Evolutionary conservation across 2,113 vertebrate genomes (phyloP).

Genomic region (Sinocyclocheilus grahami): DNA sequence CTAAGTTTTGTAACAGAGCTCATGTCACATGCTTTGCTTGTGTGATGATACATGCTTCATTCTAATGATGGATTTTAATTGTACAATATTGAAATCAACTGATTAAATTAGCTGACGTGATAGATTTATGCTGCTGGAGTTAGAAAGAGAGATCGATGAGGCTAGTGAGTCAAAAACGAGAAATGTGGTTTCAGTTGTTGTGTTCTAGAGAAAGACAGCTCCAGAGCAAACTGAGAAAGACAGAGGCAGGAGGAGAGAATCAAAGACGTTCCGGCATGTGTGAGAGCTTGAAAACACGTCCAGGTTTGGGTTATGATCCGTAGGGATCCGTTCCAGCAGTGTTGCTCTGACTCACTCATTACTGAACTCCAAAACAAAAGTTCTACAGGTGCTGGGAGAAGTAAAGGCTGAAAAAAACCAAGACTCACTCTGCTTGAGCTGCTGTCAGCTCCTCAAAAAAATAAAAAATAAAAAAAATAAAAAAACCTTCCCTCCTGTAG

Average conservation of each 20-base stretch:
- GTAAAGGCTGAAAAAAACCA: background rate
- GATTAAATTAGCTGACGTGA: background rate
- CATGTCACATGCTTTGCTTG: background rate
- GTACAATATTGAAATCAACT: background rate
- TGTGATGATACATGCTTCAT: background rate
- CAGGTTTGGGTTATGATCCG: conserved; percentile 28
- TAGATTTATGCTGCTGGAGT: background rate
- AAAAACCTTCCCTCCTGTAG: conserved; percentile 36
- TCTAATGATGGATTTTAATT: conserved; percentile 6
- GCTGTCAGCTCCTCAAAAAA: conserved; percentile 55
- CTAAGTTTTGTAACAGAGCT: background rate
- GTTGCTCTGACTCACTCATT: conserved; percentile 29
- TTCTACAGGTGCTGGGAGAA: conserved; percentile 16
- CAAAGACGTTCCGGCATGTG: conserved; percentile 10
- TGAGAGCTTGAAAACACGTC: background rate
- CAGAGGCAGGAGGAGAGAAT: background rate
- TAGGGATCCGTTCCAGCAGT: background rate
- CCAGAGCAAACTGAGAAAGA: background rate
- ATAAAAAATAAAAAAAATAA: background rate
- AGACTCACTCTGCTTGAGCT: conserved; percentile 15
- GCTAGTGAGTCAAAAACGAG: background rate
- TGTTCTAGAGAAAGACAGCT: background rate
- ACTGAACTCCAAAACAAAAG: conserved; percentile 13
- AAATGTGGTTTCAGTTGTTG: background rate
- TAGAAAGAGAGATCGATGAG: background rate